phyloP scores from a whole-genome alignment of 2,888 invertebrate genomes.

The Coleophora flavipennella region DNA sequence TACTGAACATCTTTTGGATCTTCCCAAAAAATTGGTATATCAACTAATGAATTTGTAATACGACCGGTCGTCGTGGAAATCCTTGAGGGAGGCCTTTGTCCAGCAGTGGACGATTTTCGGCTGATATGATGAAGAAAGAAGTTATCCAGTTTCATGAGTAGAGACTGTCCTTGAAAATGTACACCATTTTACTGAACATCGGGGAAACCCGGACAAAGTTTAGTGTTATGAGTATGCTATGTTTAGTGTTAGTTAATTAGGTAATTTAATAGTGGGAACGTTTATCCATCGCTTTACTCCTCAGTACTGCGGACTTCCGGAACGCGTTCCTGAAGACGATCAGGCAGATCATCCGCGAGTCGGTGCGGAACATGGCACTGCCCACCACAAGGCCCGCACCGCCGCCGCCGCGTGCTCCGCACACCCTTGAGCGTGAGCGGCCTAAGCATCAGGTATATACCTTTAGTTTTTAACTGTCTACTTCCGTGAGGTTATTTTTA shows the following conservation, averaged over 20 bases:
- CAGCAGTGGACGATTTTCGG: too few relatives aligned
- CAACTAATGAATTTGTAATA: too few relatives aligned
- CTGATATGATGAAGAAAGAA: too few relatives aligned
- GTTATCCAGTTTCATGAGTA: too few relatives aligned
- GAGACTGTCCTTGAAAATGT: too few relatives aligned
- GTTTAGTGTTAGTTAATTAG: not conserved
- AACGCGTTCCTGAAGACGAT: constrained; percentile 98
- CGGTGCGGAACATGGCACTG: constrained; percentile 96
- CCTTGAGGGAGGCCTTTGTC: too few relatives aligned
- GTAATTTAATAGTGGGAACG: not conserved
- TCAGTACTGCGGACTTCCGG: constrained; percentile 94
- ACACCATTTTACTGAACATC: too few relatives aligned
- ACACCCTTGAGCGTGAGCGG: constrained; percentile 77
- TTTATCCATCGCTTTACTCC: not conserved
- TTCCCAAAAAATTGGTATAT: too few relatives aligned
- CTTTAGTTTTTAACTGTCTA: not conserved
- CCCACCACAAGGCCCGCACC: constrained; percentile 81
- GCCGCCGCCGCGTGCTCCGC: constrained; percentile 56
- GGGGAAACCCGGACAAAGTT: not conserved
- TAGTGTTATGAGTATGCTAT: not conserved
- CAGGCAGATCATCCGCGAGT: constrained; percentile 96
- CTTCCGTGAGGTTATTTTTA: too few relatives aligned
- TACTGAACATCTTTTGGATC: too few relatives aligned
- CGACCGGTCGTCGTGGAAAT: too few relatives aligned
- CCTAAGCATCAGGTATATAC: constrained; percentile 73